Conservation (phyloP, 2,888 invertebrate species). For the Archips xylosteana region DNA sequence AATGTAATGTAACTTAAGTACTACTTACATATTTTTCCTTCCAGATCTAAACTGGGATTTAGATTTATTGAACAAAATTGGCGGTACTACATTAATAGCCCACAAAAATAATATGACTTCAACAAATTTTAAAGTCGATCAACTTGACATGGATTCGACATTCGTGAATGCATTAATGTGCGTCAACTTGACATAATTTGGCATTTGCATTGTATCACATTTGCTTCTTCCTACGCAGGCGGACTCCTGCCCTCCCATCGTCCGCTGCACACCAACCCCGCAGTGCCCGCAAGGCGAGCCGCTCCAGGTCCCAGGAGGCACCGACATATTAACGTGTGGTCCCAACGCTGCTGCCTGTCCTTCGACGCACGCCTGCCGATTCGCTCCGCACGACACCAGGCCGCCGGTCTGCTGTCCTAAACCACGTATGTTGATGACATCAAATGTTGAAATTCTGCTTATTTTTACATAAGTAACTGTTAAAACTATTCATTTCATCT, state of each 20-base stretch:
- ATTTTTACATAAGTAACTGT: too few relatives aligned
- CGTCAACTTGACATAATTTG: too few relatives aligned
- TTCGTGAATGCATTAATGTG: too few relatives aligned
- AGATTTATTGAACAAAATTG: too few relatives aligned
- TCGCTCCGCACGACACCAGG: slow-evolving; percentile 91
- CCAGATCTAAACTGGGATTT: too few relatives aligned
- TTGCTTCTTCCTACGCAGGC: slow-evolving; percentile 61
- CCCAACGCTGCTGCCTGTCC: slow-evolving; percentile 92
- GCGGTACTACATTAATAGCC: too few relatives aligned
- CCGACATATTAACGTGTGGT: slow-evolving; percentile 88
- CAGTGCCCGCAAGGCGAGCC: slow-evolving; percentile 71
- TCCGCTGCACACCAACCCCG: slow-evolving; percentile 89
- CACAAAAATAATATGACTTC: too few relatives aligned
- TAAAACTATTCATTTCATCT: too few relatives aligned
- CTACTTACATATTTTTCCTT: too few relatives aligned
- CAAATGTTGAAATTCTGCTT: too few relatives aligned
- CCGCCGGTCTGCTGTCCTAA: slow-evolving; percentile 96
- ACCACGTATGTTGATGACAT: slow-evolving; percentile 86
- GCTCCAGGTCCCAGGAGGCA: slow-evolving; percentile 78
- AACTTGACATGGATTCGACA: not conserved
- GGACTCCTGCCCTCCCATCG: slow-evolving; percentile 91
- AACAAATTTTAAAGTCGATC: not conserved
- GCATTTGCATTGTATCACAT: not conserved
- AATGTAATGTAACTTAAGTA: too few relatives aligned
- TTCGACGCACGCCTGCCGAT: slow-evolving; percentile 93